Base-by-base conservation (phyloP, 1,140 invertebrate species). In the Monochamus saltuarius region DNA sequence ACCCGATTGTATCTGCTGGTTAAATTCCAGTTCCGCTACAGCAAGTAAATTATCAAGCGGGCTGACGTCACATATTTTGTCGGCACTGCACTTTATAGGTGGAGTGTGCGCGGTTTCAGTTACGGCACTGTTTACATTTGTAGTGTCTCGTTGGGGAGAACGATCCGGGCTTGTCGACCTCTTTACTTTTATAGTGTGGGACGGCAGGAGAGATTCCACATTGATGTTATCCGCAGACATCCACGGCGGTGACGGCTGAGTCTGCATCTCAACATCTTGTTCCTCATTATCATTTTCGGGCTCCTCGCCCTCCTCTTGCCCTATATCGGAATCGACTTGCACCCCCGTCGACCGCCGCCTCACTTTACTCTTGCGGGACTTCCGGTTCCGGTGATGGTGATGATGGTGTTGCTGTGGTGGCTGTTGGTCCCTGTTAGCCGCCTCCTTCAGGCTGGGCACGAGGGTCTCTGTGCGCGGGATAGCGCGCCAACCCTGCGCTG, bases 401-500 rank as follows among this genome's bases (percentile, higher is more conserved):
- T 73, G 76, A 43, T 53, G 64, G 11, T 45, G 59, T 16, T 59
- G 45, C 47, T 39, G 56, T 43, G 55, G 16, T 45, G 59, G 22
- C 43, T 58, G 8, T 58, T 50, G 36, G 47, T 62, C 40, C 11
- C 58, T 64, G 60, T 64, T 70, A 55, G 62, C 73, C 70, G 66
- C 64, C 63, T 73, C 69, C 66, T 85, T 80, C 40, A 81, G 74
- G 66, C 84, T 83, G 36, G 84, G 82, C 69, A 83, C 82, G 57
- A 83, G 80, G 54, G 84, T 83, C 67, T 86, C 84, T 29, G 89
- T 90, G 54, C 87, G 81, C 58, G 90, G 90, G 78, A 90, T 89
- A 16, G 89, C 89, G 39, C 87, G 83, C 90, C 90, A 92, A 68
- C 90, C 90, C 69, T 85, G 82, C 2, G 87, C 81, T 3, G 89